These are phyloP conservation scores for Tachuris rubrigastra DNA, from an alignment of 2,113 vertebrate species.

Conservation along the genomic window DNA sequence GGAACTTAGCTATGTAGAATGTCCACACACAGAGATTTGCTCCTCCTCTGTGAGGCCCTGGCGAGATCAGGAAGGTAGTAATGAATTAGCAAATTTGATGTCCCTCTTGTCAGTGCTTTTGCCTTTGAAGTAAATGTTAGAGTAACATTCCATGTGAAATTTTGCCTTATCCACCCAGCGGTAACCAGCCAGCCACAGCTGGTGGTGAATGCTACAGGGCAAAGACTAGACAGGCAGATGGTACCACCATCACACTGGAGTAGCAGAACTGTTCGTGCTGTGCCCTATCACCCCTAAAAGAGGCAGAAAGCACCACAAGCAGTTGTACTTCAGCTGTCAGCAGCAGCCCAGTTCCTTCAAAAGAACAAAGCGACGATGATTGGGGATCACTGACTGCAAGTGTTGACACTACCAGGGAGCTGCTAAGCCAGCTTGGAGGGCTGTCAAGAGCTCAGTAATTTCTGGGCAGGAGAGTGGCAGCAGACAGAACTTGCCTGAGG, in stretches of 20 bases:
- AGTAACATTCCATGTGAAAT: not conserved
- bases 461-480: not conserved
- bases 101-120: not conserved
- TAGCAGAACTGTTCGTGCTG: not conserved
- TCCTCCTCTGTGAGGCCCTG: not conserved
- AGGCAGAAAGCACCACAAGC: not conserved
- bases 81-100: not conserved
- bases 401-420: not conserved
- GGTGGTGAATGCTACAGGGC: not conserved
- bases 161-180: not conserved
- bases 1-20: not conserved
- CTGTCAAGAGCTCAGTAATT: not conserved
- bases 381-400: not conserved
- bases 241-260: not conserved
- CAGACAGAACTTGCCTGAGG: not conserved
- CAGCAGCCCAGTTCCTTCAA: not conserved
- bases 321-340: not conserved
- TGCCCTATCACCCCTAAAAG: not conserved
- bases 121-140: not conserved
- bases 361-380: rapidly evolving
- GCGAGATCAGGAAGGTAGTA: rapidly evolving
- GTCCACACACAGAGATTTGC: not conserved
- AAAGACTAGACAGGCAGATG: rapidly evolving
- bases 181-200: not conserved
- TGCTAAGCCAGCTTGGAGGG: not conserved